Conservation (phyloP, 2,113 vertebrate genomes). For the Psittacus erithacus region DNA sequence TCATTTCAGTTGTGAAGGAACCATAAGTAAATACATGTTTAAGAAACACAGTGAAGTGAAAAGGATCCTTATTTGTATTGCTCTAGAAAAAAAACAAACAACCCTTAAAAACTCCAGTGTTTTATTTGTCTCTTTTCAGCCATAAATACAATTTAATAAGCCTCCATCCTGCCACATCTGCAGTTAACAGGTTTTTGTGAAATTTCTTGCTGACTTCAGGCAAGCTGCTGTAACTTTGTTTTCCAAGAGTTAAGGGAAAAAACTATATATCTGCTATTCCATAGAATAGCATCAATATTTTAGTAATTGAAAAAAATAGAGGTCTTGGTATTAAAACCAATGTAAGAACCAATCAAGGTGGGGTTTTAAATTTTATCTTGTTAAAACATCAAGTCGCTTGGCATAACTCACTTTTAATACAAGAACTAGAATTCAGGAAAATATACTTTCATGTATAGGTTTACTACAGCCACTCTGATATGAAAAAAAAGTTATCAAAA, state of each 20-base stretch:
- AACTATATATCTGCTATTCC: neutral
- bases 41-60: neutral
- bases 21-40: neutral
- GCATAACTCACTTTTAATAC: neutral
- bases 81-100: neutral
- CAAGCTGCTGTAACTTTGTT: neutral
- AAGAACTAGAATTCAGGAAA: neutral
- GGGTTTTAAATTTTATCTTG: neutral
- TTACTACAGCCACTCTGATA: neutral
- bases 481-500: neutral
- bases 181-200: neutral
- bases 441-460: neutral
- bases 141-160: neutral
- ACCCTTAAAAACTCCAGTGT: neutral
- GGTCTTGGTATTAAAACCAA: neutral
- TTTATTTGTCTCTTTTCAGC: neutral
- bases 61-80: neutral
- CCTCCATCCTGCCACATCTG: neutral
- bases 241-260: neutral
- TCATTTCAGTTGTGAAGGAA: neutral
- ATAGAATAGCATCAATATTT: neutral
- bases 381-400: fast-evolving
- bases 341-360: neutral
- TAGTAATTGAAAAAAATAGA: neutral
- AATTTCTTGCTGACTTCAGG: neutral